Base-by-base conservation (phyloP, 2,113 vertebrate species). In the Emydura subglobosa region DNA sequence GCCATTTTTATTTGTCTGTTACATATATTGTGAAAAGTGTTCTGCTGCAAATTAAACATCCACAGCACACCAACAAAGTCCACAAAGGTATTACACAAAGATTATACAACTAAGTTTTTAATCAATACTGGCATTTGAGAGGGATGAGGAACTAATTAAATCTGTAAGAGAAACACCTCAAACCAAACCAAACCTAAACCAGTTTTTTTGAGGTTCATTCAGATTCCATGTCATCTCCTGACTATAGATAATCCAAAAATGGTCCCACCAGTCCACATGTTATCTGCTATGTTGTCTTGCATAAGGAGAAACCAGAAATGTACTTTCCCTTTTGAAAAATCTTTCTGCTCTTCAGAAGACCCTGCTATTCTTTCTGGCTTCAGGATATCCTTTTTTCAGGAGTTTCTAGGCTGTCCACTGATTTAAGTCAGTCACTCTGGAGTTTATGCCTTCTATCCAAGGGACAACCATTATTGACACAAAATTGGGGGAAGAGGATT, bases 1-100 rank as follows among this genome's bases (percentile, higher is more conserved):
- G 89, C 34, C 72, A 61, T 81, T 95, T 91, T 89, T 65, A 90
- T 44, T 72, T 84, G 72, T 92, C 89, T 87, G 78, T 76, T 94
- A 84, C 0, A 0, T 83, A 93, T 90, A 91, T 25, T 74, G 65
- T 59, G 93, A 51, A 34, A 94, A 94, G 8, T 12, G 34, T 49
- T 89, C 61, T 87, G 51, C 88, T 93, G 68, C 78, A 89, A 92
- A 94, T 91, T 92, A 94, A 47, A 78, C 68, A 87, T 53, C 24
- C 1, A 0, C 2, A 1, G 24, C 1, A 5, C 27, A 5, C 55
- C 83, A 53, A 49, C 84, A 91, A 91, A 93, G 94, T 54, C 53
- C 93, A 83, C 53, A 83, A 95, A 25, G 53, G 82, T 53, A 72
- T 47, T 44, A 59, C 24, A 90, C 21, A 91, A 49, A 89, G 93